Base-by-base conservation (phyloP, 1,140 invertebrate genomes). In the Heliothis subflexa region DNA sequence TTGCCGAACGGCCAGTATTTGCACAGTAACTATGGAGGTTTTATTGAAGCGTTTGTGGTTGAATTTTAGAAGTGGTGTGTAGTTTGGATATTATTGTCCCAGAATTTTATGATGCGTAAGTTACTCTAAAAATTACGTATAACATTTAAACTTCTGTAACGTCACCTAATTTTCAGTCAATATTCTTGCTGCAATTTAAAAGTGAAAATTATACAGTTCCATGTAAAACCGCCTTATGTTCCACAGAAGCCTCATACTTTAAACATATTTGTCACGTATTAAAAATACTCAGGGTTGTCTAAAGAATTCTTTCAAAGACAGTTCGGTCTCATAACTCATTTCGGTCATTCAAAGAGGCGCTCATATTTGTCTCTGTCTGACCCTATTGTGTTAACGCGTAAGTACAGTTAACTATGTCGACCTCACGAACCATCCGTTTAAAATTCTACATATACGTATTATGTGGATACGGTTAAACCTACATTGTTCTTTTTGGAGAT, bases 1-100 rank as follows among this genome's bases (percentile, higher is more conserved):
- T 75, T 75, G 73, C 57, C 73, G 73, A 62, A 50, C 73, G 49
- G 73, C 73, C 47, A 62, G 73, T 75, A 62, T 75, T 75, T 75
- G 73, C 73, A 64, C 57, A 64, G 73, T 64, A 64, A 74, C 45
- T n/a, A 52, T 45, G 55, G 40, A 75, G 57, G 73, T 75, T 75
- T 33, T 75, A 50, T 62, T 75, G 47, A n/a, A 61, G 52, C 66
- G 50, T 13, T 54, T n/a, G 28, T 71, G 5, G 25, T 74, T 28
- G 18, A 75, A 49, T 50, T 64, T 61, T 9, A 45, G 18, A 10
- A 21, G 18, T 12, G 2, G 49, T 11, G 12, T 50, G 10, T 13
- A n/a, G 14, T 16, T 1, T 16, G 14, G 50, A 16, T n/a, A 1
- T 7, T 7, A 2, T 52, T 16, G 50, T 40, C 0, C 33, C 33